Base-by-base conservation (phyloP, 23 tunicate species). In the Trididemnum nubilum region DNA sequence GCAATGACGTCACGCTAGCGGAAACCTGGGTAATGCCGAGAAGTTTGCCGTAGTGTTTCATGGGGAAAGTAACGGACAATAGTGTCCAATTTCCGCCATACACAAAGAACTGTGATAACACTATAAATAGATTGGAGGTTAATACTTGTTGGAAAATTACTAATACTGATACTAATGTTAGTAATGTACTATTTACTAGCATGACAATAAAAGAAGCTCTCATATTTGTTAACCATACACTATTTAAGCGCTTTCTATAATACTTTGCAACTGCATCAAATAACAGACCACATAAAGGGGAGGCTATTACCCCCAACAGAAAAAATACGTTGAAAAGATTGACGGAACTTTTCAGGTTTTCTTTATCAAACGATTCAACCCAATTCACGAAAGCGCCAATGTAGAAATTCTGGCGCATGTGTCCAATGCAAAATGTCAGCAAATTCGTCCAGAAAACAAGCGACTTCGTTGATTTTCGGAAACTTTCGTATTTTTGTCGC, bases 311-410 rank as follows among this genome's bases (percentile, higher is more conserved):
- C 12, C 74, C 74, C 38, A 69, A 7, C 22, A 67, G 33, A 67
- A 67, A 67, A 7, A 7, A 3, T 3, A 67, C 18, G 25, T 67
- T 67, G 33, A 67, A 67, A 31, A 33, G 2, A 67, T 5, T 33
- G n/a, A 67, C n/a, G 2, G 25, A 67, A 4, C 22, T n/a, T 67
- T 67, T 12, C n/a, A 67, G 12, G 2, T 73, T 40, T 15, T 40
- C 15, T 37, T 38, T 9, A 15, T n/a, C 59, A 73, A 73, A 73
- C 22, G 35, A 15, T 39, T 73, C 30, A 5, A 73, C 29, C 78
- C 78, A 73, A 39, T 67, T 67, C 5, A 67, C 74, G 33, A 67
- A 67, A 31, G 74, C 31, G 3, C 74, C 74, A 12, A 67, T 67
- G 38, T 31, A 67, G 38, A 67, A 67, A 3, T 7, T 30, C 18